Conservation (phyloP, 2,888 invertebrate species). For the Melangyna quadrimaculata region DNA sequence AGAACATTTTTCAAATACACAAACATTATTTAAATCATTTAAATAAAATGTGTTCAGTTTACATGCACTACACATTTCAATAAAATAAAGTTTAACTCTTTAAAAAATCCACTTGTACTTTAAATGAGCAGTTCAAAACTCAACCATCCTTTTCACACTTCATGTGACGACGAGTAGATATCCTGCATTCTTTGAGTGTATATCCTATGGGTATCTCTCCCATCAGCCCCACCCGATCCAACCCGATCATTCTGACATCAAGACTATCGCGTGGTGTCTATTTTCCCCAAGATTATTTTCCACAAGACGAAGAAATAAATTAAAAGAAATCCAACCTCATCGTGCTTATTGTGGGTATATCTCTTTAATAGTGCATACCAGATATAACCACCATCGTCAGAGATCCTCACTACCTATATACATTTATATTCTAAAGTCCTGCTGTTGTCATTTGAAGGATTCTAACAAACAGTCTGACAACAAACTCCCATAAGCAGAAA, state of each 20-base stretch:
- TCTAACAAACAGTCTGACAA: constrained; percentile 27
- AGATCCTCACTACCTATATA: neutral
- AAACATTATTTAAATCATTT: too few relatives aligned
- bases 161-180: neutral
- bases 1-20: too few relatives aligned
- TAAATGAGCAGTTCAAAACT: neutral
- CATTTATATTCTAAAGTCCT: neutral
- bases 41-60: neutral
- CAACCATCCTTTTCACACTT: neutral
- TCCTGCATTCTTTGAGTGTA: neutral
- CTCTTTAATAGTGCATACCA: neutral
- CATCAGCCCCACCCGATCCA: neutral
- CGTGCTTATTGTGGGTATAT: neutral
- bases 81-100: neutral
- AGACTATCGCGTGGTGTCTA: neutral
- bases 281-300: constrained; percentile 5
- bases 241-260: neutral
- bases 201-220: too few relatives aligned
- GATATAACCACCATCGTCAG: neutral
- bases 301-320: neutral
- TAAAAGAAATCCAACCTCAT: constrained; percentile 8
- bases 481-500: constrained; percentile 26
- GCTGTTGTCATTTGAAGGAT: constrained; percentile 18
- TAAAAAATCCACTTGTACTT: neutral
- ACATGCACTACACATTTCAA: neutral